Base-by-base conservation (phyloP, 2,888 invertebrate species). In the Calephelis perditalis region DNA sequence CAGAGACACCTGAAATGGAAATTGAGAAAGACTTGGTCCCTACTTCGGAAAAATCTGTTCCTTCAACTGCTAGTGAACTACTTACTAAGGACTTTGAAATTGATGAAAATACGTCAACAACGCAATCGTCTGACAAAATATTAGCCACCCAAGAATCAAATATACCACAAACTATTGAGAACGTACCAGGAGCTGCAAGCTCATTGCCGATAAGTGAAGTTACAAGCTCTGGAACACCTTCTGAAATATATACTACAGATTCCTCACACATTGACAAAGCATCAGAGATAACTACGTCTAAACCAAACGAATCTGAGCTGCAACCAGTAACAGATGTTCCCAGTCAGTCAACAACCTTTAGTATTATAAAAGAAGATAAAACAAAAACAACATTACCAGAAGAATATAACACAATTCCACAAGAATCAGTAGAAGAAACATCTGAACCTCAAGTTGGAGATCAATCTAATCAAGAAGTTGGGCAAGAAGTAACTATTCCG, bases 31-130 rank as follows among this genome's bases (percentile, higher is more conserved):
- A 52, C 9, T 15, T 8, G 11, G 43, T 40, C 15, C 15, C 26
- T 26, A 49, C 49, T 37, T 45, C 65, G 60, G 60, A 63, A 11
- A 44, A 15, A 62, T 43, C n/a, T 35, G 1, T 35, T 52, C 11
- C 36, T 11, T 10, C 52, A 26, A 35, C 52, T 26, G 37, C 37
- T 8, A 52, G 52, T 35, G 11, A 36, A 2, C n/a, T 35, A 1
- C 6, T 36, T 11, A 52, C 7, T n/a, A 36, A 52, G 26, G 10
- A 26, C 15, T 15, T 26, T 49, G 7, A 52, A 35, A 26, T 26
- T 35, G 52, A 52, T 52, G 26, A 52, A 10, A 26, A 35, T 26
- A 35, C 11, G 10, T 9, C 15, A 35, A 2, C 2, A 5, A 52
- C 26, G 5, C 11, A 52, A 5, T 26, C 11, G 10, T 9, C 52